phyloP scores from a whole-genome alignment of 2,797 vertebrate species.

The Chloroceryle amazona region DNA sequence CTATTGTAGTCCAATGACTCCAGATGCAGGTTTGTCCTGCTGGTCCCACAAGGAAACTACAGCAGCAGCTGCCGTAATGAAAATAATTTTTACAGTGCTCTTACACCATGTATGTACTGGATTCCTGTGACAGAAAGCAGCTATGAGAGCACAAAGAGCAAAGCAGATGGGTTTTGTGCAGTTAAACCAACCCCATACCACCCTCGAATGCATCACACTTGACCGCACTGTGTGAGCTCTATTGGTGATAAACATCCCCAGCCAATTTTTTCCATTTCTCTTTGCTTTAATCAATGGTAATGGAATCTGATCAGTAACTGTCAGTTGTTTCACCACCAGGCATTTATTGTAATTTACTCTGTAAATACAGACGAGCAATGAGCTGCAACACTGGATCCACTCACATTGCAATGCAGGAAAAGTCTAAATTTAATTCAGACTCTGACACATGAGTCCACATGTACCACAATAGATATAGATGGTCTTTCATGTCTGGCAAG shows the following conservation, averaged over 20 bases:
- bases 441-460: not conserved
- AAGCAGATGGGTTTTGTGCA: not conserved
- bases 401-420: not conserved
- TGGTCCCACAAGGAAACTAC: not conserved
- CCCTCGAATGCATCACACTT: not conserved
- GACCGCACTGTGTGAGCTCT: rapidly evolving
- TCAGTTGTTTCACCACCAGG: not conserved
- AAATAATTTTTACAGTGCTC: not conserved
- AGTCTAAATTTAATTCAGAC: not conserved
- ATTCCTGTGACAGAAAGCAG: not conserved
- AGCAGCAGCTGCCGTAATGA: not conserved
- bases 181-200: not conserved
- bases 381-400: not conserved
- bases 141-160: not conserved
- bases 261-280: not conserved
- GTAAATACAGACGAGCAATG: not conserved
- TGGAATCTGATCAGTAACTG: not conserved
- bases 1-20: not conserved
- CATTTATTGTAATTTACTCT: slow-evolving; percentile 35
- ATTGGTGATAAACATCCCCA: not conserved
- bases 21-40: not conserved
- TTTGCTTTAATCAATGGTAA: not conserved
- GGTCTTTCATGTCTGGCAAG: not conserved
- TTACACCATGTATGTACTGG: rapidly evolving
- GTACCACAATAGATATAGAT: not conserved